These are phyloP conservation scores for Diadromus collaris DNA, from an alignment of 2,888 invertebrate genomes.

Conservation along the genomic window DNA sequence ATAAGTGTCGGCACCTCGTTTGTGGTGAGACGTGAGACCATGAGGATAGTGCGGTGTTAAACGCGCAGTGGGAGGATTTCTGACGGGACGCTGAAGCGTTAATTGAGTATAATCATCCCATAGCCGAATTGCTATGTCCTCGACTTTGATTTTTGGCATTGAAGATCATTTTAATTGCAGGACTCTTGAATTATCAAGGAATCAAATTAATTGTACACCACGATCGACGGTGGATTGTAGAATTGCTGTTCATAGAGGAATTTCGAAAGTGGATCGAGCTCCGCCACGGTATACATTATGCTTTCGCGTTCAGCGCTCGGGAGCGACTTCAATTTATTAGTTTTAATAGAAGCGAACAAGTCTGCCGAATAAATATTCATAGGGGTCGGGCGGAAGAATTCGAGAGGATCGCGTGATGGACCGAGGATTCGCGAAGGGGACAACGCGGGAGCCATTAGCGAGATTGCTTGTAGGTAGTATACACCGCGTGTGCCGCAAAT, in stretches of 20 bases:
- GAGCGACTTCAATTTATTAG: constrained; percentile 72
- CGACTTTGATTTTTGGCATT: background rate
- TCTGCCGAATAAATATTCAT: constrained; percentile 74
- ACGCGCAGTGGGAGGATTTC: constrained; percentile 9
- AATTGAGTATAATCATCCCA: constrained; percentile 22
- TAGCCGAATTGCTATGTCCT: background rate
- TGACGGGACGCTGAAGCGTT: constrained; percentile 42
- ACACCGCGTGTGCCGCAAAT: constrained; percentile 55
- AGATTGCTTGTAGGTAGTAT: constrained; percentile 74
- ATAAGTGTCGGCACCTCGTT: constrained; percentile 54
- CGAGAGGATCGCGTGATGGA: constrained; percentile 62
- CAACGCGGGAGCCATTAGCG: constrained; percentile 75
- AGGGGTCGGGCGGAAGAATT: constrained; percentile 52
- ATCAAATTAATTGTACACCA: background rate
- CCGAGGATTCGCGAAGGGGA: constrained; percentile 67
- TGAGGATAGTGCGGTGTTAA: background rate
- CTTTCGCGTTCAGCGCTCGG: background rate
- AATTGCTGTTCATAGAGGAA: background rate
- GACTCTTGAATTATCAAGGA: background rate
- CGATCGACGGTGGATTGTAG: background rate
- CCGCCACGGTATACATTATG: background rate
- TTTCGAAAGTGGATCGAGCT: background rate
- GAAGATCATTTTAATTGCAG: constrained; percentile 12
- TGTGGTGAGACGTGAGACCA: constrained; percentile 7
- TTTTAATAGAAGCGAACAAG: constrained; percentile 77